Percentiles rank a stretch among this genome's conserved stretches.
These are phyloP conservation scores for Entomobrya proxima DNA, from an alignment of 2,888 invertebrate genomes.

Conservation along the genomic window DNA sequence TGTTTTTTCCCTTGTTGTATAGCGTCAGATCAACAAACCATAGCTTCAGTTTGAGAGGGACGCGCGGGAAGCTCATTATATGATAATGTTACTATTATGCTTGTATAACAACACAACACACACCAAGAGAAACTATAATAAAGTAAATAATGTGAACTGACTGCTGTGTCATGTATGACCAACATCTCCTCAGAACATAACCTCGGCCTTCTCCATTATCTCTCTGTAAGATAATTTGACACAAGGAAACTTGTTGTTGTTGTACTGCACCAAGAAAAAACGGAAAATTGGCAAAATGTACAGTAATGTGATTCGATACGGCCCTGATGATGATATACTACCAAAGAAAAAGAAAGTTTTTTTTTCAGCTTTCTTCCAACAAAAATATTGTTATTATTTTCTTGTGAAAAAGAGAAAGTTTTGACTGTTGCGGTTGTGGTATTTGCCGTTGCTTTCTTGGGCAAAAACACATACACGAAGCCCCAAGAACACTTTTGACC, in stretches of 20 bases:
- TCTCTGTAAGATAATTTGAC: too few relatives aligned
- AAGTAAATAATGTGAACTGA: too few relatives aligned
- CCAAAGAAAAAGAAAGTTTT: too few relatives aligned
- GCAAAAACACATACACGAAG: too few relatives aligned
- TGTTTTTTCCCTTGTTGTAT: not conserved
- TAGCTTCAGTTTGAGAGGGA: not conserved
- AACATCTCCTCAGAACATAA: not conserved
- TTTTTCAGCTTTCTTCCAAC: not conserved
- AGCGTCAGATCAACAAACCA: not conserved
- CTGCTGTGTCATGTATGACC: too few relatives aligned
- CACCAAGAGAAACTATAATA: not conserved
- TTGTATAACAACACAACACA: slow-evolving; percentile 1
- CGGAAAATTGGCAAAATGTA: not conserved
- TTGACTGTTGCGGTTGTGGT: too few relatives aligned
- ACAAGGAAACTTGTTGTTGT: not conserved
- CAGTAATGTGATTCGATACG: not conserved
- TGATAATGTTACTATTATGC: slow-evolving; percentile 12
- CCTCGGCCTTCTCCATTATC: too few relatives aligned
- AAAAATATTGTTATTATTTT: not conserved
- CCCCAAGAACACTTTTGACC: too few relatives aligned
- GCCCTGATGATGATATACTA: too few relatives aligned
- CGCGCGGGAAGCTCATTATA: slow-evolving; percentile 21
- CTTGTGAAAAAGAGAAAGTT: not conserved
- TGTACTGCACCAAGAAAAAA: too few relatives aligned
- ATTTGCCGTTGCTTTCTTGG: too few relatives aligned